Conservation (phyloP, 2,113 vertebrate genomes). For the Sakesphorus luctuosus region DNA sequence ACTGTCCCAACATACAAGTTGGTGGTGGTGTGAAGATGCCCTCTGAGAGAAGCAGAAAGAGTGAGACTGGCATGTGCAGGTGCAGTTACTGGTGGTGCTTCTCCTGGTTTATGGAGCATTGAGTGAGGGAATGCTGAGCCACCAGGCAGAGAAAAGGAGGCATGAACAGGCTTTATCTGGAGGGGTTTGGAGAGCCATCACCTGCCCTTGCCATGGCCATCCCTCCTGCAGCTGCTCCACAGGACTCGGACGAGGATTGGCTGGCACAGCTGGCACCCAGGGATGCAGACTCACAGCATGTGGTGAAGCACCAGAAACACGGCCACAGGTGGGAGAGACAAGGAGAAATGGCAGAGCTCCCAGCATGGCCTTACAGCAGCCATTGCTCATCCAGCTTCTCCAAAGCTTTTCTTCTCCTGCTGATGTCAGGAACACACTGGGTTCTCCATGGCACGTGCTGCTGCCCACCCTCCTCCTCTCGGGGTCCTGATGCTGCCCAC, state of each 20-base stretch:
- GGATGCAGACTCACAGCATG: too few species aligned
- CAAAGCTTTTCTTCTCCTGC: accelerated
- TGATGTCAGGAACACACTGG: accelerated
- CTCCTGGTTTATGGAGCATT: not conserved
- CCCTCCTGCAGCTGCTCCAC: accelerated
- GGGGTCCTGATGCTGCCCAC: not conserved
- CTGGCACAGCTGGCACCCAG: too few species aligned
- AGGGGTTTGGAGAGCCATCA: accelerated
- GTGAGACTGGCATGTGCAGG: not conserved
- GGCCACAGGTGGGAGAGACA: accelerated
- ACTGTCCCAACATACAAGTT: accelerated
- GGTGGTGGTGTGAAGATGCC: too few species aligned
- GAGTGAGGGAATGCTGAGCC: not conserved
- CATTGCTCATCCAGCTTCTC: not conserved
- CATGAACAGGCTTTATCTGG: not conserved
- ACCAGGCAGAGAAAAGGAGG: not conserved
- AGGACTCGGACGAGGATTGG: accelerated
- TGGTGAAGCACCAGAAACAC: accelerated
- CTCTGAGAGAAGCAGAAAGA: not conserved
- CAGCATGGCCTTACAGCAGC: accelerated
- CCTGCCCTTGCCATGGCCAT: accelerated
- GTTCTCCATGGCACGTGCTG: not conserved
- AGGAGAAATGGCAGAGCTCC: not conserved
- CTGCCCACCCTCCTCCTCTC: not conserved
- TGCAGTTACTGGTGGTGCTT: not conserved